A percentile compares a stretch with the other conserved stretches of the same genome.
These are phyloP conservation scores for Drosophila erecta DNA, from an alignment of 1,140 invertebrate species.

Conservation along the genomic window DNA sequence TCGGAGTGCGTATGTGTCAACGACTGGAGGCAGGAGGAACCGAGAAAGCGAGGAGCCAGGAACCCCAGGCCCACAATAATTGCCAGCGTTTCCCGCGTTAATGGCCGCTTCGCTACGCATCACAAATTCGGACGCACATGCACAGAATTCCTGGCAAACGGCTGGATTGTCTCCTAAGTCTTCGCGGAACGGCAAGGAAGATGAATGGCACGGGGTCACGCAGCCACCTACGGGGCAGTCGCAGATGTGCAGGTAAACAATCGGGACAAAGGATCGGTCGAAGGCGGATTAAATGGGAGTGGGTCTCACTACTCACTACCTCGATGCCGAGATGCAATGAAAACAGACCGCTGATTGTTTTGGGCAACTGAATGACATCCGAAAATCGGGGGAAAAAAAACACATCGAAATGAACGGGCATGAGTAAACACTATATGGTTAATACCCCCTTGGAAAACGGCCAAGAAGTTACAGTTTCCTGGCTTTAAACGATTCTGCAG, in stretches of 20 bases:
- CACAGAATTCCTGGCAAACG: conserved; percentile 58
- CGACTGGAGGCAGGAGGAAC: conserved; percentile 5
- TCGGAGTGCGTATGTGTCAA: conserved; percentile 23
- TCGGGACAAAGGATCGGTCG: conserved; percentile 51
- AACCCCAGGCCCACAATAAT: conserved; percentile 47
- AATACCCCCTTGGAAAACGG: conserved; percentile 6
- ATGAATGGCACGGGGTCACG: conserved; percentile 63
- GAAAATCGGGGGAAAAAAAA: conserved; percentile 21
- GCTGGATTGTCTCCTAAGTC: conserved; percentile 52
- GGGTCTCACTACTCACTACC: conserved; percentile 59
- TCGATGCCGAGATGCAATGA: conserved; percentile 38
- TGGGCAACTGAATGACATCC: conserved; percentile 53
- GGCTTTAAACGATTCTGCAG: background rate
- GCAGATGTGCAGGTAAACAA: conserved; percentile 71
- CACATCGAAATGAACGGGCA: conserved; percentile 25
- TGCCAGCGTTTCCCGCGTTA: conserved; percentile 40
- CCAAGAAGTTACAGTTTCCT: background rate
- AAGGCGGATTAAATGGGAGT: conserved; percentile 68
- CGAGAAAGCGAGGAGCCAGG: background rate
- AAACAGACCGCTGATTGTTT: conserved; percentile 55
- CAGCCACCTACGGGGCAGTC: conserved; percentile 58
- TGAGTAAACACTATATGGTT: conserved; percentile 21
- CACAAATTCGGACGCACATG: conserved; percentile 30
- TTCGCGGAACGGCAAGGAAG: conserved; percentile 49
- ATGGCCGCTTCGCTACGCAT: conserved; percentile 59